Conservation (phyloP, 2,797 vertebrate species). For the Peromyscus eremicus region DNA sequence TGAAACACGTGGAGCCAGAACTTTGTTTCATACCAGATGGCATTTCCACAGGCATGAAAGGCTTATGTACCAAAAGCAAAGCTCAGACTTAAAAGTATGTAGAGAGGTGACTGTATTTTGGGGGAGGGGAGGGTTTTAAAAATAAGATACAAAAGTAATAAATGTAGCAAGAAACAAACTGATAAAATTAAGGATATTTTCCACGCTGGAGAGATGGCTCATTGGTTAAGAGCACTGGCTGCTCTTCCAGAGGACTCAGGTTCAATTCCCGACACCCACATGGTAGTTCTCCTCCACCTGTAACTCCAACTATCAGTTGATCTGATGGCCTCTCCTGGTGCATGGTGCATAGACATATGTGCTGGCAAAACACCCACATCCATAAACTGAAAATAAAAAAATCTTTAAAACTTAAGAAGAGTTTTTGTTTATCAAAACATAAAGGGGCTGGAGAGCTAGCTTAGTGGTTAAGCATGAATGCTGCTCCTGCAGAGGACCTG, state of each 20-base stretch:
- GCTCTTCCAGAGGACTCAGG: neutral
- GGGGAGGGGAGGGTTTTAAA: neutral
- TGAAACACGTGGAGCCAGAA: neutral
- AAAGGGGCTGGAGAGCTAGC: neutral
- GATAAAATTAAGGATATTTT: neutral
- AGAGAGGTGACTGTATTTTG: neutral
- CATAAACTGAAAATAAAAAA: neutral
- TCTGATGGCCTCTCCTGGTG: neutral
- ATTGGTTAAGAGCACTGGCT: neutral
- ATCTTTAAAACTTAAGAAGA: neutral
- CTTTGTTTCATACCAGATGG: neutral
- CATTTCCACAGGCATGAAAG: neutral
- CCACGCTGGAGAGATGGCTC: neutral
- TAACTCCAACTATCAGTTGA: neutral
- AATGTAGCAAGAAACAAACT: neutral
- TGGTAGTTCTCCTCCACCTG: neutral
- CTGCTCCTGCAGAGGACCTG: neutral
- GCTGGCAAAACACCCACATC: neutral
- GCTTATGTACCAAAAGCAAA: conserved; percentile 21
- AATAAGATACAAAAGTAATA: conserved; percentile 14
- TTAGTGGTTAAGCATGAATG: neutral
- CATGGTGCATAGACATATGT: neutral
- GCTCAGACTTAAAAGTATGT: neutral
- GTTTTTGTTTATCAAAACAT: conserved; percentile 40
- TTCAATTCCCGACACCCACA: neutral